Conservation (phyloP, 2,797 vertebrate species). For the Acrossocheilus wenchowensis region DNA sequence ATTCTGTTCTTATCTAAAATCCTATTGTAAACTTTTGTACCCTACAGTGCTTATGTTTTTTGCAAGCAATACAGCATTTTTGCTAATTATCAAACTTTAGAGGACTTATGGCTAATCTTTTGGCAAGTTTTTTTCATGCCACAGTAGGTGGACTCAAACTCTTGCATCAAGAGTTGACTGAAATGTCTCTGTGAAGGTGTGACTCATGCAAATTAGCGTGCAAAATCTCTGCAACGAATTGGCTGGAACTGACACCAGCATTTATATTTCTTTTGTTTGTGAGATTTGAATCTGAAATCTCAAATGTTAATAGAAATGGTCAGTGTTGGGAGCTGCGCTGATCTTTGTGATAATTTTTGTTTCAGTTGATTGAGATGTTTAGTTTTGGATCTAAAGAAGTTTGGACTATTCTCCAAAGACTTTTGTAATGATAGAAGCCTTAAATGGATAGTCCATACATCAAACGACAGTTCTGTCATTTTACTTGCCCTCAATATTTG, state of each 20-base stretch:
- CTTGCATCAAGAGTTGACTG: constrained; percentile 48
- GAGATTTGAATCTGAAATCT: not conserved
- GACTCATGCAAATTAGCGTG: not conserved
- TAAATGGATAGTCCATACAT: not conserved
- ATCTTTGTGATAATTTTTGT: not conserved
- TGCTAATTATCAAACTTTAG: not conserved
- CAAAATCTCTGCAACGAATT: not conserved
- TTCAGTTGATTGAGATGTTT: not conserved
- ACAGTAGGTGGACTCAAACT: constrained; percentile 24
- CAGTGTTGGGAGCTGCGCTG: not conserved
- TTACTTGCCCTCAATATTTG: not conserved
- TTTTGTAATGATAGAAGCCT: constrained; percentile 1
- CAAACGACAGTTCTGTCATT: not conserved
- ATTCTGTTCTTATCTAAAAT: constrained; percentile 14
- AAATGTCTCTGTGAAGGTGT: not conserved
- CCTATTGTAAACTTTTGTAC: constrained; percentile 8
- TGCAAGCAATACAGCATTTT: constrained; percentile 26
- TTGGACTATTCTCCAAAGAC: constrained; percentile 20
- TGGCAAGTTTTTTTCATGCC: not conserved
- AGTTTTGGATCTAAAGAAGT: not conserved
- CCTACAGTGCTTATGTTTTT: not conserved
- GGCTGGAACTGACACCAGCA: not conserved
- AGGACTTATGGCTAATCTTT: not conserved
- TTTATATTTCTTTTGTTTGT: not conserved
- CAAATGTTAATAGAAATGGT: not conserved